Evolutionary conservation across 2,113 vertebrate species (phyloP), one percentile per base, ranked within the genome.

Genomic region (Sceloporus tristichus): DNA sequence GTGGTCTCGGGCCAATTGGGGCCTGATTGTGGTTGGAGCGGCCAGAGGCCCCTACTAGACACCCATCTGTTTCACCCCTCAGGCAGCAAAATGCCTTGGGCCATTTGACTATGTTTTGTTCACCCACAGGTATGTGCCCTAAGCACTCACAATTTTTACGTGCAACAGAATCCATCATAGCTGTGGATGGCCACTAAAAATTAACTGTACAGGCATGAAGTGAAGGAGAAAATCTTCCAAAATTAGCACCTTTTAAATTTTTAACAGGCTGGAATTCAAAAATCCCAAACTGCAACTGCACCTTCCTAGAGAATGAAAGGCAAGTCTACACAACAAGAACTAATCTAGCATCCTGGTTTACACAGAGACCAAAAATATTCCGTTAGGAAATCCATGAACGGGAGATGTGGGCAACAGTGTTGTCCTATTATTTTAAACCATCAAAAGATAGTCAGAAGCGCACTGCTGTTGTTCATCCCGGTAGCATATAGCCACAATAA

Each of bases 231-330:
- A 82, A 66, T 25, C n/a, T 53, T 82, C 66, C 59, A 34, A 82
- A 81, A 62, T 38, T n/a, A n/a, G 56, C 8, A n/a, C 56, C 54
- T 82, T 82, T 21, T 82, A 40, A 56, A 40, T 34, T 66, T 59
- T 66, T 66, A 66, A 82, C 59, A 82, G 42, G 59, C 34, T 82
- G 79, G 59, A 80, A 42, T 62, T 48, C 65, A 70, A 82, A 82
- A 34, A 71, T 53, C 66, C 27, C 34, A 70, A 83, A 83, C 40
- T 21, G 48, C 66, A 71, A 29, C 23, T 71, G 66, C 9, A 70
- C 14, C 70, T 29, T 82, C 65, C 21, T 65, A 71, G 27, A 70
- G 27, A 83, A n/a, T 48, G 27, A 40, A 34, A 34, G 29, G 38
- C 29, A 73, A 16, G 42, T 71, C 14, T 14, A 13, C 66, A 84